These are phyloP conservation scores for Galeopsomyia nigrocyanea DNA, from an alignment of 2,888 invertebrate genomes.

Conservation along the genomic window DNA sequence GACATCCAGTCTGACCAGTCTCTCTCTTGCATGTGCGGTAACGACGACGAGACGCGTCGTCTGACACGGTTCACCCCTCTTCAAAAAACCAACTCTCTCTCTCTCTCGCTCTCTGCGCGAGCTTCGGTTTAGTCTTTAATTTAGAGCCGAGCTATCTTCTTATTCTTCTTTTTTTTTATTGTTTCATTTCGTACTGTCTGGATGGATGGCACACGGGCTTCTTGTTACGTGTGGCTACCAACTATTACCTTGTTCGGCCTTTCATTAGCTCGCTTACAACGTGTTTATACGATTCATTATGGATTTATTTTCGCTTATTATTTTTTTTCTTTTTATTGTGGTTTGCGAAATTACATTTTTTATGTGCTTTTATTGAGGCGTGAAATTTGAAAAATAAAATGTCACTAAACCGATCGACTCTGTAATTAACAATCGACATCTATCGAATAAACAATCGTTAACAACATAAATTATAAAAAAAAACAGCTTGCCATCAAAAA, in stretches of 20 bases:
- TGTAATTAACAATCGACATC: too few relatives aligned
- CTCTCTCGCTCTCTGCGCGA: slow-evolving; percentile 5
- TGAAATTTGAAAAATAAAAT: too few relatives aligned
- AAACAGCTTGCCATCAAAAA: too few relatives aligned
- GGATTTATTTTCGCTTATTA: not conserved
- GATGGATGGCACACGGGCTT: too few relatives aligned
- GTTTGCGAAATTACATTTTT: too few relatives aligned
- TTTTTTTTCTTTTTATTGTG: too few relatives aligned
- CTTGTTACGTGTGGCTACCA: too few relatives aligned
- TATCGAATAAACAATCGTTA: too few relatives aligned
- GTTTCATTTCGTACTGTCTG: slow-evolving; percentile 20
- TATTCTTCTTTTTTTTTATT: slow-evolving; percentile 22
- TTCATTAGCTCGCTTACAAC: slow-evolving; percentile 2
- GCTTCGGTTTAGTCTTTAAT: too few relatives aligned
- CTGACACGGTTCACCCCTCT: slow-evolving; percentile 52
- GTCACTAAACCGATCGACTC: too few relatives aligned
- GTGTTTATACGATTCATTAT: not conserved
- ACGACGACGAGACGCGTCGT: slow-evolving; percentile 48
- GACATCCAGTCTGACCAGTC: slow-evolving; percentile 64
- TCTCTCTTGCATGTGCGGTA: slow-evolving; percentile 11
- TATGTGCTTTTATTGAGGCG: too few relatives aligned
- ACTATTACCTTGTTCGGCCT: not conserved
- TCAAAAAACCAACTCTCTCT: slow-evolving; percentile 1
- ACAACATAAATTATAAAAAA: too few relatives aligned
- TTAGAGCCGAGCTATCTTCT: not conserved